Evolutionary conservation across 2,113 vertebrate species (phyloP).

Genomic region (Callipepla californica): DNA sequence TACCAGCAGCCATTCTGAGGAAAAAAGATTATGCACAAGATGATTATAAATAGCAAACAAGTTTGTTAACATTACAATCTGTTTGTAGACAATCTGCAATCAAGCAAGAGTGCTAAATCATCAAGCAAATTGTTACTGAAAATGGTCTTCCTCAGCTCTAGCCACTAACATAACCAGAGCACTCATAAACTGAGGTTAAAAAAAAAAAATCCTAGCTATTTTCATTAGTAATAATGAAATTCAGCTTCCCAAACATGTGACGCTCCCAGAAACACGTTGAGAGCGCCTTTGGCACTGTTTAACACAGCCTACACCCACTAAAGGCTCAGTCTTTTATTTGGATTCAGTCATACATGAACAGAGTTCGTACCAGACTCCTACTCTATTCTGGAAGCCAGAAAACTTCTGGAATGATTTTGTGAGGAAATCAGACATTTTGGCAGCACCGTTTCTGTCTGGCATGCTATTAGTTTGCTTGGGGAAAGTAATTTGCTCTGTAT

Average conservation of each 20-base stretch:
- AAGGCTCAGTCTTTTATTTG: neutral
- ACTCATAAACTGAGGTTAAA: neutral
- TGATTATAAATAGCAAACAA: neutral
- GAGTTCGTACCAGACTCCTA: neutral
- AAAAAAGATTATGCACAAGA: neutral
- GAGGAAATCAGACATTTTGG: conserved; percentile 6
- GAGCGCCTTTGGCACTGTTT: neutral
- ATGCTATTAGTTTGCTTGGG: neutral
- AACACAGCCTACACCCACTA: neutral
- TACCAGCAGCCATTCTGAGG: neutral
- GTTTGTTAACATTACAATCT: neutral
- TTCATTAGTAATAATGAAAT: neutral
- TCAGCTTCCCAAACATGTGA: neutral
- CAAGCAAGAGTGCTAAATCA: conserved; percentile 12
- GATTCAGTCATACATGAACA: neutral
- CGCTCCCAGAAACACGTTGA: neutral
- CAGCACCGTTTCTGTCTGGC: neutral
- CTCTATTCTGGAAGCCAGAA: neutral
- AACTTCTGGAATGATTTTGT: neutral
- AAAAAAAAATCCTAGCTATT: neutral
- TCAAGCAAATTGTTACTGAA: neutral
- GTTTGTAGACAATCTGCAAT: conserved; percentile 60
- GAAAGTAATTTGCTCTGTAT: neutral
- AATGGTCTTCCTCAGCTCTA: neutral
- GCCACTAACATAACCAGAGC: neutral